A percentile compares a stretch with the other conserved stretches of the same genome.
Evolutionary conservation across 2,797 vertebrate genomes (phyloP).

Genomic region (Thamnophis elegans): DNA sequence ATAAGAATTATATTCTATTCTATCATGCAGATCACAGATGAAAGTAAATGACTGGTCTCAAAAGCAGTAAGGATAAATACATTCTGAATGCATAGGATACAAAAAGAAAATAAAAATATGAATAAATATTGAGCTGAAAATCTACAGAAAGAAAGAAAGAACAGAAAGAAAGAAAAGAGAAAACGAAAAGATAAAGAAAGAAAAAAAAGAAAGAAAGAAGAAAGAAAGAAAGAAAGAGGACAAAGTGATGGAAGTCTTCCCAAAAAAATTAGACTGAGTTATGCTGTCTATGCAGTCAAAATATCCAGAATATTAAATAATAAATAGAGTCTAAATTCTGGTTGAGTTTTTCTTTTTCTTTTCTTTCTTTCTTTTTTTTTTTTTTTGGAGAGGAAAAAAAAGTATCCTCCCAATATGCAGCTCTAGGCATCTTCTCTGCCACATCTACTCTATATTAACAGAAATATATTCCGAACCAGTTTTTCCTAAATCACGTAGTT

Average conservation of each 20-base stretch:
- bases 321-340: not conserved
- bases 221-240: not conserved
- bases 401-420: not conserved
- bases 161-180: no score
- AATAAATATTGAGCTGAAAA: not conserved
- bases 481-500: constrained; percentile 24
- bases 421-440: not conserved
- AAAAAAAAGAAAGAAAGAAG: no score
- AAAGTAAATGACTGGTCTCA: not conserved
- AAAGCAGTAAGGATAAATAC: not conserved
- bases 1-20: not conserved
- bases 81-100: not conserved
- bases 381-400: not conserved
- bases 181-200: no score
- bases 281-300: not conserved
- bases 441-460: not conserved
- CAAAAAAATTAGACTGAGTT: not conserved
- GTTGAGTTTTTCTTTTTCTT: not conserved
- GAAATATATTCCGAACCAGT: not conserved
- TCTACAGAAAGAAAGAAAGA: no score
- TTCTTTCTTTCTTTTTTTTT: not conserved
- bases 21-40: not conserved
- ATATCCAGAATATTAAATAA: not conserved
- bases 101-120: not conserved
- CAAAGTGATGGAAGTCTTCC: not conserved